Evolutionary conservation across 2,888 invertebrate genomes (phyloP).

Genomic region (Heliconius ethilla): DNA sequence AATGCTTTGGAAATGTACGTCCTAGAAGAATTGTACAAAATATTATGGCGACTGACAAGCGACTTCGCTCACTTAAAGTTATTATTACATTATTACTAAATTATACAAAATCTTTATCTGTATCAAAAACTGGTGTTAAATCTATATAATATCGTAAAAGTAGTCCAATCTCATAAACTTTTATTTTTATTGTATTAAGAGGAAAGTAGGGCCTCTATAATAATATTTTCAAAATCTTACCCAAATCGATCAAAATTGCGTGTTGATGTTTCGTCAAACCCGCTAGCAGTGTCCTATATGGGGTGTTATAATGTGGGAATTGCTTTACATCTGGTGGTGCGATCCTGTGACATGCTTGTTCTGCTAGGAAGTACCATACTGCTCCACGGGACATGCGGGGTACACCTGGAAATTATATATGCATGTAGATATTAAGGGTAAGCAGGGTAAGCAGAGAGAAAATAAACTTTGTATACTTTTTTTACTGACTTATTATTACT

Average conservation of each 20-base stretch:
- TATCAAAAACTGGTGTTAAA: no score
- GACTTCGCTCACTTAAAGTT: no score
- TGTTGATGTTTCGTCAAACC: constrained; percentile 97
- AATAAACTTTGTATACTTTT: no score
- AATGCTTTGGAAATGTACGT: constrained; percentile 96
- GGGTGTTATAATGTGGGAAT: constrained; percentile 88
- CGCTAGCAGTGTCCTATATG: constrained; percentile 90
- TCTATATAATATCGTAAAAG: no score
- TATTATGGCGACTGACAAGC: no score
- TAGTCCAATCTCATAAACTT: no score
- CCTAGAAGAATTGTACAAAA: constrained; percentile 76
- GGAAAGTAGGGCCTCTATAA: background rate
- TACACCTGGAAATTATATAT: constrained; percentile 82
- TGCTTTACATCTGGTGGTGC: constrained; percentile 86
- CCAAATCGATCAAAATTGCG: constrained; percentile 96
- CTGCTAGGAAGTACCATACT: constrained; percentile 95
- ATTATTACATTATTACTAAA: no score
- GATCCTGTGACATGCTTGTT: constrained; percentile 88
- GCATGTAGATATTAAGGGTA: background rate
- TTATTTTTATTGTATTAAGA: no score
- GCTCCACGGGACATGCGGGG: constrained; percentile 92
- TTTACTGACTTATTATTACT: no score
- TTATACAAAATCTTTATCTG: no score
- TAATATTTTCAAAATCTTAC: constrained; percentile 63
- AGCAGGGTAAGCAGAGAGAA: no score